phyloP scores from a whole-genome alignment of 2,797 vertebrate genomes.

The Amazona finschi region DNA sequence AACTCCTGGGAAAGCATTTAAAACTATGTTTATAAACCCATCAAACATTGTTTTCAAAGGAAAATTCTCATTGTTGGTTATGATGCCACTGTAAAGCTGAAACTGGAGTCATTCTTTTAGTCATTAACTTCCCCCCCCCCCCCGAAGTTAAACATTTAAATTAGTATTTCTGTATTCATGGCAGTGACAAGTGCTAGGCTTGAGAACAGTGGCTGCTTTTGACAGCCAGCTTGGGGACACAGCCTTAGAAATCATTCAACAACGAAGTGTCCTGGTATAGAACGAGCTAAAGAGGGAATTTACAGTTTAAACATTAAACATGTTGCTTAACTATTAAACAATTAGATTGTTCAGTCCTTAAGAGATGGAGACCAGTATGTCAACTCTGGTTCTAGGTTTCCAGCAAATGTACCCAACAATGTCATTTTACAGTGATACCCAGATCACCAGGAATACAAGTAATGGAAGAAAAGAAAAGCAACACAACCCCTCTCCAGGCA shows the following conservation, averaged over 20 bases:
- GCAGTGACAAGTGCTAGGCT: not conserved
- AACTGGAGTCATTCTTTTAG: conserved; percentile 2
- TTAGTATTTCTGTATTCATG: conserved; percentile 40
- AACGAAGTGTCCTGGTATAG: conserved; percentile 1
- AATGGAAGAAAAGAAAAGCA: not conserved
- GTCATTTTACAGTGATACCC: not conserved
- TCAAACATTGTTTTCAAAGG: not conserved
- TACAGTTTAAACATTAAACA: conserved; percentile 63
- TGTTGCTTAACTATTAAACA: conserved; percentile 65
- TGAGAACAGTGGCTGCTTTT: conserved; percentile 33
- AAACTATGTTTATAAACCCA: not conserved
- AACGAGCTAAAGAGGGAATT: conserved; percentile 44
- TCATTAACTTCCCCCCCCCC: conserved; percentile 18
- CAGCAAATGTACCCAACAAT: not conserved
- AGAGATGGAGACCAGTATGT: not conserved
- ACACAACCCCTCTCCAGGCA: fast-evolving
- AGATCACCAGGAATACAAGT: not conserved
- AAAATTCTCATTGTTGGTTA: not conserved
- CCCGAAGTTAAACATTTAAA: conserved; percentile 49
- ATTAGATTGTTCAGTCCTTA: conserved; percentile 1
- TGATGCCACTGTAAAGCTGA: not conserved
- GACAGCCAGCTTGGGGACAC: not conserved
- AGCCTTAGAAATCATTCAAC: conserved; percentile 20
- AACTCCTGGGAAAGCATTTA: not conserved
- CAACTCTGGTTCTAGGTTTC: not conserved